These are phyloP conservation scores for Macrochelys suwanniensis DNA, from an alignment of 2,797 vertebrate genomes.

Conservation along the genomic window DNA sequence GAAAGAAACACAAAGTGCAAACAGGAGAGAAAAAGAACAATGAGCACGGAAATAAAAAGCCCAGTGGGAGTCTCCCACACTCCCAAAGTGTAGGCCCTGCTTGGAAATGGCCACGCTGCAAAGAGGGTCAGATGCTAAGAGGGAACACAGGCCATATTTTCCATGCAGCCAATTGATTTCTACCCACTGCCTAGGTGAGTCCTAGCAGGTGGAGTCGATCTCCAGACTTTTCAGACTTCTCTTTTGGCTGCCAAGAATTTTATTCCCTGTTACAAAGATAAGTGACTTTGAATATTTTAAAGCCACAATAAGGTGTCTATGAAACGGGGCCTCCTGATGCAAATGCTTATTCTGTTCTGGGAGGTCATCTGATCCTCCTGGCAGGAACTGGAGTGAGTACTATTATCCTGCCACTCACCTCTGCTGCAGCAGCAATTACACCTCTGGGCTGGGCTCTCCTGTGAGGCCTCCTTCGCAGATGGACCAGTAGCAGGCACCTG, in stretches of 20 bases:
- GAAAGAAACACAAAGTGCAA: constrained; percentile 35
- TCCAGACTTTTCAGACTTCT: fast-evolving
- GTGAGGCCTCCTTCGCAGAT: not conserved
- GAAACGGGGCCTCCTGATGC: not conserved
- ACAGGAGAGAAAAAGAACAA: constrained; percentile 15
- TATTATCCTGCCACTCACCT: fast-evolving
- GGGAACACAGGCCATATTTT: not conserved
- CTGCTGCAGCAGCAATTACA: not conserved
- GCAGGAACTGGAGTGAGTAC: not conserved
- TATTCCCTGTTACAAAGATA: fast-evolving
- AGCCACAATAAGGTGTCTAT: fast-evolving
- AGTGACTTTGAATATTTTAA: fast-evolving
- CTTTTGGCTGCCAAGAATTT: not conserved
- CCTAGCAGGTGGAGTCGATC: fast-evolving
- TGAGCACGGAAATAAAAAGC: not conserved
- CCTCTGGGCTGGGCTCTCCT: not conserved
- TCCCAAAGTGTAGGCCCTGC: not conserved
- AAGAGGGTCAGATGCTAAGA: not conserved
- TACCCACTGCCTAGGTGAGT: not conserved
- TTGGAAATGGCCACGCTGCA: not conserved
- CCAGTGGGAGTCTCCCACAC: not conserved
- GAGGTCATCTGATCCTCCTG: not conserved
- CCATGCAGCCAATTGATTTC: fast-evolving
- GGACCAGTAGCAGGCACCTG: not conserved
- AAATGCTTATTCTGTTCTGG: not conserved